Conservation (phyloP, 2,888 invertebrate genomes). For the Mesochorus sp. region DNA sequence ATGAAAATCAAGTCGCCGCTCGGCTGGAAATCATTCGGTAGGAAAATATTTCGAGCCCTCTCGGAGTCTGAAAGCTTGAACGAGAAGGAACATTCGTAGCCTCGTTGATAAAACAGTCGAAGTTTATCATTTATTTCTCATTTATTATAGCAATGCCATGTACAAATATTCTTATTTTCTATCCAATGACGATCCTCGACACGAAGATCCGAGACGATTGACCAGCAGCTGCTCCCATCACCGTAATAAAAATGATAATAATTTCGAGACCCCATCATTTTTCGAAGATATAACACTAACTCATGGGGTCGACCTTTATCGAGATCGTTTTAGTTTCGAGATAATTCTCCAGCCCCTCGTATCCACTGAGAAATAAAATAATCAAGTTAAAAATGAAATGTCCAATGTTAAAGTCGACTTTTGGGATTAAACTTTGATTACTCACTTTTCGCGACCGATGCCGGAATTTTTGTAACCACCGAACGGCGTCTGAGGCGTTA, state of each 20-base stretch:
- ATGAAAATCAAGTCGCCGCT: not conserved
- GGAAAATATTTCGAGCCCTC: not conserved
- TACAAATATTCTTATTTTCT: not conserved
- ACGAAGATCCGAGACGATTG: too few species aligned
- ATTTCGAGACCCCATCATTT: too few species aligned
- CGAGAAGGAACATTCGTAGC: constrained; percentile 3
- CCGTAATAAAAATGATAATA: too few species aligned
- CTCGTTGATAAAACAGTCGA: constrained; percentile 37
- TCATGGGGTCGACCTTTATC: constrained; percentile 77
- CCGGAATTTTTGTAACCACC: constrained; percentile 94
- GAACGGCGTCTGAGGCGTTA: constrained; percentile 89
- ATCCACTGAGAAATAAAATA: constrained; percentile 85
- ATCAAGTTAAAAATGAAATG: too few species aligned
- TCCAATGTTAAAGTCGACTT: not conserved
- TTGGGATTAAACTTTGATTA: too few species aligned
- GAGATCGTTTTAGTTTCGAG: constrained; percentile 90
- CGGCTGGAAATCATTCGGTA: not conserved
- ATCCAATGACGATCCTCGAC: too few species aligned
- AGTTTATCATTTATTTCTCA: not conserved
- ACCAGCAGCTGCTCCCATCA: too few species aligned
- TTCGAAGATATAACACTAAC: not conserved
- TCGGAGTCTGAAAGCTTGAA: not conserved
- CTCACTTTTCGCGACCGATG: constrained; percentile 87
- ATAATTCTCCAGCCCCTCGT: constrained; percentile 89
- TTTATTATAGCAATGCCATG: too few species aligned